Percentiles rank a stretch among this genome's conserved stretches.
These are phyloP conservation scores for Macrocentrus cingulum DNA, from an alignment of 1,140 invertebrate species.

Conservation along the genomic window DNA sequence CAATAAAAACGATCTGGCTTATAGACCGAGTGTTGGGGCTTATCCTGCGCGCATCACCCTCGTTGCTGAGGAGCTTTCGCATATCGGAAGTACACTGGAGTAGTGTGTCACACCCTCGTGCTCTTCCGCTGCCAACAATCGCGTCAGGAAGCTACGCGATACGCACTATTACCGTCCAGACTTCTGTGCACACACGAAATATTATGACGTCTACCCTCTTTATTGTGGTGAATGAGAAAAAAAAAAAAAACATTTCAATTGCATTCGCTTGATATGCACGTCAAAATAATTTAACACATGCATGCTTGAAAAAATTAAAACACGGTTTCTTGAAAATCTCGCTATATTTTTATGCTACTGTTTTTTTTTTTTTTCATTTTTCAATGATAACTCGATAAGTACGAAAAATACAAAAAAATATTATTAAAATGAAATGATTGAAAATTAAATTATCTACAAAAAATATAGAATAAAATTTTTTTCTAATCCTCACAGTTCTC, in stretches of 20 bases:
- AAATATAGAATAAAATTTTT: too few relatives aligned
- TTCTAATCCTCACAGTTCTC: too few relatives aligned
- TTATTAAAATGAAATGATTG: too few relatives aligned
- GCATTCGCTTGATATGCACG: too few relatives aligned
- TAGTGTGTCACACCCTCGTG: slow-evolving; percentile 10
- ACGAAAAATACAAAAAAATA: too few relatives aligned
- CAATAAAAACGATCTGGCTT: slow-evolving; percentile 26
- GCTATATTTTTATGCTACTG: too few relatives aligned
- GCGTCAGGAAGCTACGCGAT: slow-evolving; percentile 22
- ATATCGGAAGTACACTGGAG: slow-evolving; percentile 16
- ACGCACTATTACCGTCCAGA: slow-evolving; percentile 32
- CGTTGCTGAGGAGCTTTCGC: slow-evolving; percentile 2
- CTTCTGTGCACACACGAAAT: slow-evolving; percentile 41
- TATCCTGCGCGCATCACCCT: slow-evolving; percentile 4
- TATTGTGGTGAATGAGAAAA: not conserved
- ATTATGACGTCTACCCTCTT: slow-evolving; percentile 49
- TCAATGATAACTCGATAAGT: too few relatives aligned
- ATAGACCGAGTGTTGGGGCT: slow-evolving; percentile 1
- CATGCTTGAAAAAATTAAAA: too few relatives aligned
- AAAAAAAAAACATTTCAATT: not conserved
- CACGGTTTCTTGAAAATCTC: too few relatives aligned
- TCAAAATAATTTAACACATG: too few relatives aligned
- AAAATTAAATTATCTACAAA: too few relatives aligned
- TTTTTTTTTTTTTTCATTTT: too few relatives aligned
- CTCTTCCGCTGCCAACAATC: slow-evolving; percentile 1